Conservation (phyloP, 2,888 invertebrate species). For the Limnephilus rhombicus region DNA sequence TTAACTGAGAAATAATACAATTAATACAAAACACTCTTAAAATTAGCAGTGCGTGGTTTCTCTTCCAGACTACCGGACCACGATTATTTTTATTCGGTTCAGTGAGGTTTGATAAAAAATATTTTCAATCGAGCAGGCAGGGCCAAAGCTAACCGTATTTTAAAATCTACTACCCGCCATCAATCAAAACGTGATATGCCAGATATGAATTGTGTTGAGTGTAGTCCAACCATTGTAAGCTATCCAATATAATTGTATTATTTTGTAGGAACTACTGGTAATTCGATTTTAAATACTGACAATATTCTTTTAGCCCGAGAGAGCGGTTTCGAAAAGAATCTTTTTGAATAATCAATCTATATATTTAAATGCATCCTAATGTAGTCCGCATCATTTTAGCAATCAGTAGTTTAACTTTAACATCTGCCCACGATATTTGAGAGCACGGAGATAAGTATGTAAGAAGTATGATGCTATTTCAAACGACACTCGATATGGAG, state of each 20-base stretch:
- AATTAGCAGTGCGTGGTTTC: background rate
- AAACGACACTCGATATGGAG: no score
- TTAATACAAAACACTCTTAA: background rate
- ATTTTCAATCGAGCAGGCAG: background rate
- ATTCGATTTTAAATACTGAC: no score
- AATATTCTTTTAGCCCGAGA: no score
- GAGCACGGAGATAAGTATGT: no score
- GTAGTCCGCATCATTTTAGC: no score
- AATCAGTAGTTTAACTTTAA: no score
- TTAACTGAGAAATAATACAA: background rate
- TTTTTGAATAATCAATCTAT: no score
- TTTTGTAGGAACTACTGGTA: no score
- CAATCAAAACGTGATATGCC: background rate
- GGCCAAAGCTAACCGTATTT: background rate
- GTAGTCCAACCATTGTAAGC: background rate
- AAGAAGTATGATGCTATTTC: no score
- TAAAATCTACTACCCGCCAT: background rate
- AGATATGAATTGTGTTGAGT: background rate
- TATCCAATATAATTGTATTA: background rate
- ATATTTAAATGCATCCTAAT: no score
- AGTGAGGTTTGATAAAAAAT: background rate
- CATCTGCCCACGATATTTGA: no score
- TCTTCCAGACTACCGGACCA: background rate
- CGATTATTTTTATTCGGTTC: background rate
- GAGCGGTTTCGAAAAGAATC: no score